Percentiles rank a stretch among this genome's conserved stretches.
Conservation (phyloP, 64 coral and sea anemone species). For the Pocillopora damicornis region DNA sequence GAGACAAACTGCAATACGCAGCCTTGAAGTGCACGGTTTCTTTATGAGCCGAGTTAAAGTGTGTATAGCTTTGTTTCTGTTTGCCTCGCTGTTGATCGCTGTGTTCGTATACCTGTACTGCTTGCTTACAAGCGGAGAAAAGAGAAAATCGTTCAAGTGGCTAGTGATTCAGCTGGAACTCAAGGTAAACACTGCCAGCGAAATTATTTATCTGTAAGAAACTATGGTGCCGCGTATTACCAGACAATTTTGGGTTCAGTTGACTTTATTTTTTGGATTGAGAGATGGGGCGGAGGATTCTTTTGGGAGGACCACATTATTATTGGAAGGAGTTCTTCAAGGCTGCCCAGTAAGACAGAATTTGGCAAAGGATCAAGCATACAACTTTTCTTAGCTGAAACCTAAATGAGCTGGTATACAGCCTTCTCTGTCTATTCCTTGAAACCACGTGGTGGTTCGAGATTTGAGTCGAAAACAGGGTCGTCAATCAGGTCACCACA, state of each 20-base stretch:
- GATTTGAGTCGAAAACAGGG: not conserved
- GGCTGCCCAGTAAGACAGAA: constrained; percentile 25
- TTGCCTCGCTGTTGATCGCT: not conserved
- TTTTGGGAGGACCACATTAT: not conserved
- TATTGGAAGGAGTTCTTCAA: constrained; percentile 11
- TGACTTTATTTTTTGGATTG: no score
- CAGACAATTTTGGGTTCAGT: no score
- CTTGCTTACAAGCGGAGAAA: not conserved
- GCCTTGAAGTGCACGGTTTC: not conserved
- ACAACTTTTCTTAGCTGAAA: constrained; percentile 37
- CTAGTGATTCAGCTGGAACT: not conserved
- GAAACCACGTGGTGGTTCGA: constrained; percentile 12
- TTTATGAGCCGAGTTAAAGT: not conserved
- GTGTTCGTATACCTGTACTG: not conserved
- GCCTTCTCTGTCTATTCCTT: constrained; percentile 25
- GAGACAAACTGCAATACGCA: not conserved
- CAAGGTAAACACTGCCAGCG: no score
- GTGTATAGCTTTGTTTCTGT: not conserved
- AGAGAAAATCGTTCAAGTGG: not conserved
- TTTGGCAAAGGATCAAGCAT: constrained; percentile 33
- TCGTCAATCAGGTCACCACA: not conserved
- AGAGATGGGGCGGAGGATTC: no score
- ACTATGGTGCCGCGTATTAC: no score
- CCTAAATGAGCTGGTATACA: constrained; percentile 57
- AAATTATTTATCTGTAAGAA: no score